phyloP scores from a whole-genome alignment of 2,113 vertebrate species.

The Perca fluviatilis region DNA sequence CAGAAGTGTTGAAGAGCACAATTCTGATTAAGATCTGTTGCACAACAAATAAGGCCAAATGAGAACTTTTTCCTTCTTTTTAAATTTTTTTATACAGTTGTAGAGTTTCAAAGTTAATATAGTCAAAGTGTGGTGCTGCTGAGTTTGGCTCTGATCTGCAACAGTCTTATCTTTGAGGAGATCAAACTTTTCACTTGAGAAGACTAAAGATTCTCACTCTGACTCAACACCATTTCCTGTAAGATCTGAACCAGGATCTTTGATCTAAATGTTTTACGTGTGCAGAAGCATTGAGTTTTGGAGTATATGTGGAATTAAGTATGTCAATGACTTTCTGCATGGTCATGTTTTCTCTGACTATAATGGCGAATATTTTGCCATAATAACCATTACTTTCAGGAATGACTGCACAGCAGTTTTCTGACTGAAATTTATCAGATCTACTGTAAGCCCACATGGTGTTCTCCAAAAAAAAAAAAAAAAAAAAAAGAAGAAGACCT shows the following conservation, averaged over 20 bases:
- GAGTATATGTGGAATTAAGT: background rate
- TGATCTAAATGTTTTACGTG: background rate
- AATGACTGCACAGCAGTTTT: background rate
- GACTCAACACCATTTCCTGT: background rate
- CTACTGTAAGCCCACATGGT: background rate
- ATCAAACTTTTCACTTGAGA: background rate
- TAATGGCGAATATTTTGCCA: background rate
- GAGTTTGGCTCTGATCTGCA: background rate
- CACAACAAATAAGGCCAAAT: background rate
- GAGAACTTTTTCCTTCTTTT: background rate
- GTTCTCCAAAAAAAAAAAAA: background rate
- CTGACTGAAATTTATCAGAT: background rate
- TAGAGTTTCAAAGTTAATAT: background rate
- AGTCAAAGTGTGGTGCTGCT: background rate
- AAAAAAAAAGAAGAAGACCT: background rate
- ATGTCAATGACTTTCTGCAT: background rate
- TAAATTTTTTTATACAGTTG: background rate
- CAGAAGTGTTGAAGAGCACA: background rate
- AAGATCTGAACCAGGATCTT: background rate
- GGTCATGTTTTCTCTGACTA: background rate
- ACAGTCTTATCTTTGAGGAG: background rate
- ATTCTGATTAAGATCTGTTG: background rate
- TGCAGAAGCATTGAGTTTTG: background rate
- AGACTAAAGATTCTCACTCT: background rate
- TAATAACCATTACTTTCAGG: background rate